Base-by-base conservation (phyloP, 1,140 invertebrate genomes). In the Harpegnathos saltator region DNA sequence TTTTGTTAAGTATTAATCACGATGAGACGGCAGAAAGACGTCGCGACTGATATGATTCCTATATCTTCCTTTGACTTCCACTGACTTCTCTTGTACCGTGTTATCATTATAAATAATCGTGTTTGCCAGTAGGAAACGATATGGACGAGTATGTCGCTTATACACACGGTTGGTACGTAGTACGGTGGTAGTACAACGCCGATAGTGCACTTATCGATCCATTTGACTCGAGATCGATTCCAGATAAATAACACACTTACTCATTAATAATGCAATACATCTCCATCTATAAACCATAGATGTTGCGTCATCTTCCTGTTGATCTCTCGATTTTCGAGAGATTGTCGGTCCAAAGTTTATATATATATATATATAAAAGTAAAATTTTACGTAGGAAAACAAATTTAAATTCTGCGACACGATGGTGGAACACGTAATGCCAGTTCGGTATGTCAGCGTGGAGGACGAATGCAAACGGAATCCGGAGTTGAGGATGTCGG, bases 391-490 rank as follows among this genome's bases (percentile, higher is more conserved):
- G 44, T 69, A 78, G 11, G 5, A 44, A 24, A 17, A 69, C 7
- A 68, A 68, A 78, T 68, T 54, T 44, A 0, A 3, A 1, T 29
- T 52, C 11, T 19, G 14, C 17, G 24, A 56, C n/a, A n/a, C 15
- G 38, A 54, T 19, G n/a, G 15, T 14, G 26, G 3, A 58, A 50
- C 9, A 80, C 22, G 22, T 66, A 33, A 66, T 58, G 17, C 75
- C 63, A 22, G 5, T n/a, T 58, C 65, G 1, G 44, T 69, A 69
- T 19, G 33, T 69, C 3, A 22, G 26, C 52, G 19, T 95, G 17
- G 94, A 96, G 54, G 92, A 95, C 59, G 95, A 96, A 84, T 95
- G 95, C 69, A 91, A 91, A 44, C 95, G 94, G 77, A 95, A 96
- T 87, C 94, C 94, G 5, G 92, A 95, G 38, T 93, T 96, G 59